Evolutionary conservation across 2,888 invertebrate genomes (phyloP), one percentile per base, ranked within the genome.

Genomic region (Rhopalosiphum nymphaeae): DNA sequence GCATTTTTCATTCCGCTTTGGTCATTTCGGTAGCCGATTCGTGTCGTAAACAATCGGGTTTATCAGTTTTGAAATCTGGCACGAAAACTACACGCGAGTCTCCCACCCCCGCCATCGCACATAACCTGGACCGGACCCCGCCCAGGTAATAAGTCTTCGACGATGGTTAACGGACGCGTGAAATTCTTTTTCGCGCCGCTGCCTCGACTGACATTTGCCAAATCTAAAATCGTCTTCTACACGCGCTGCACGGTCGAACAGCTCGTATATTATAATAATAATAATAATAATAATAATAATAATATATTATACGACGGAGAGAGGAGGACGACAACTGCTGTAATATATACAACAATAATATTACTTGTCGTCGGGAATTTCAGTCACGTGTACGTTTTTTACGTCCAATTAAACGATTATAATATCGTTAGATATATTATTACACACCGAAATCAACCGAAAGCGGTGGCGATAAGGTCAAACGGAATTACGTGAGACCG

Each of bases 11-110:
- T 87, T 91, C 91, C 53, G 42, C 53, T 46, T n/a, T 46, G 84
- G 89, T 46, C 78, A 46, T 93, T 93, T 85, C 93, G 93, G 93
- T 93, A 93, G 93, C 93, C 89, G 89, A 56, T 93, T 89, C 67
- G 84, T n/a, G 93, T 93, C 93, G 53, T 93, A 93, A 93, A 93
- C 89, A 93, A 89, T 85, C 89, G 67, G 89, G 89, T 89, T 93
- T 89, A 93, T 93, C 93, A 57, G 78, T 56, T 89, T 85, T 26
- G 46, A 84, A 57, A 89, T 93, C 89, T 89, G 84, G 36, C 56
- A 53, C 44, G 67, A 67, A 78, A 56, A 91, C 91, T 26, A 85
- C 78, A 16, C 53, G 26, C 13, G 26, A 5, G 42, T 56, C 36
- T 21, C 36, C 21, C 78, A 78, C 78, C 78, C 78, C 78, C 78